Evolutionary conservation across 2,113 vertebrate species (phyloP), one percentile per base, ranked within the genome.

Genomic region (Gambusia affinis): DNA sequence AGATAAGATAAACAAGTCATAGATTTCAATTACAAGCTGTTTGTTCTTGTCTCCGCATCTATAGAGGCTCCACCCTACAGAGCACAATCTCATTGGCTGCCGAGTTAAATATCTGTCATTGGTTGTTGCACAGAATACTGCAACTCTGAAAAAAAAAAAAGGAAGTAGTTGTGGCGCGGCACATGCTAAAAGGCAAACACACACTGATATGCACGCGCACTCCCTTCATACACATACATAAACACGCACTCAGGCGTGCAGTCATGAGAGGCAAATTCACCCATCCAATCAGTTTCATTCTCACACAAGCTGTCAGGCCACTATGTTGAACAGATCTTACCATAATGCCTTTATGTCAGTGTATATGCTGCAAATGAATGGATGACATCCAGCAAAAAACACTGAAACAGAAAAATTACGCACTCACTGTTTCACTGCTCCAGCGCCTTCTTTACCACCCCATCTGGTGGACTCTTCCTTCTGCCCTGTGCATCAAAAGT

Each of bases 1-100:
- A 94, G 93, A 92, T 91, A 91, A 89, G 89, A 92, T 90, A 73
- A 93, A 94, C 90, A 90, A 92, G 88, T 90, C 87, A 91, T 92
- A 90, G 81, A 89, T 88, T 92, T 90, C 54, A 88, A 89, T 86
- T 93, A 92, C 84, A 91, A 92, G 89, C 92, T 90, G 84, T 92
- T 91, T 92, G 87, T 84, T 89, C 82, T 87, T 85, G 84, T 85
- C 82, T 61, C 89, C 83, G n/a, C 82, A 76, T 88, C 85, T 83
- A 79, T 83, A 78, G 83, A 85, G 73, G 77, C 73, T 79, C 71
- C 84, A 72, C 79, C 86, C 76, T 74, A 79, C 75, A 72, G 75
- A 82, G 87, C 86, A 79, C 89, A 91, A 88, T 92, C 89, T 92
- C 90, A 93, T 83, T 90, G 90, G 90, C 90, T 92, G 91, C 86